Conservation (phyloP, 2,888 invertebrate species). For the Nasonovia ribisnigri region DNA sequence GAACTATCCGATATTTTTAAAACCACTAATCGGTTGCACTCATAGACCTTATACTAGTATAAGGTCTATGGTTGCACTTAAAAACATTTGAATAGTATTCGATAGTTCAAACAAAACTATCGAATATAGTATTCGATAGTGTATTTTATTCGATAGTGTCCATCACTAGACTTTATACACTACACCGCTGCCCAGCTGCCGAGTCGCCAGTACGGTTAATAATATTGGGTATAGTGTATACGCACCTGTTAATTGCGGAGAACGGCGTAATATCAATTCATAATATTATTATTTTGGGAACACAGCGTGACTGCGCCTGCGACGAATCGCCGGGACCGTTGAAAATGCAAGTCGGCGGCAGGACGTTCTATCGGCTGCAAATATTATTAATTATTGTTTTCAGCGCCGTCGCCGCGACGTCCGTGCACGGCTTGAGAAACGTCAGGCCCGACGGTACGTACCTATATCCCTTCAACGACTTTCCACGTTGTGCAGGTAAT, state of each 20-base stretch:
- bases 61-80: too few relatives aligned
- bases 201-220: not conserved
- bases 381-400: not conserved
- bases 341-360: not conserved
- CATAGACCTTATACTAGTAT: too few relatives aligned
- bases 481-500: not conserved
- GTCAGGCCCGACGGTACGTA: constrained; percentile 48
- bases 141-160: too few relatives aligned
- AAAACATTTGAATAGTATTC: too few relatives aligned
- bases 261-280: not conserved
- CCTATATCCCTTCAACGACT: not conserved
- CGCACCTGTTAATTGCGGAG: not conserved
- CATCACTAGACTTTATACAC: too few relatives aligned
- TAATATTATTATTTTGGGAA: too few relatives aligned
- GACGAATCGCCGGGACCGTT: not conserved
- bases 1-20: too few relatives aligned
- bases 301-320: not conserved
- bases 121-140: too few relatives aligned
- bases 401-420: not conserved
- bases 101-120: too few relatives aligned
- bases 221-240: not conserved
- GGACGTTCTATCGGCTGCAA: not conserved
- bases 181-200: not conserved
- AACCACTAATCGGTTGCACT: too few relatives aligned
- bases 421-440: not conserved